Percentiles rank a stretch among this genome's conserved stretches.
Evolutionary conservation across 2,797 vertebrate species (phyloP).

Genomic region (Pygocentrus nattereri): DNA sequence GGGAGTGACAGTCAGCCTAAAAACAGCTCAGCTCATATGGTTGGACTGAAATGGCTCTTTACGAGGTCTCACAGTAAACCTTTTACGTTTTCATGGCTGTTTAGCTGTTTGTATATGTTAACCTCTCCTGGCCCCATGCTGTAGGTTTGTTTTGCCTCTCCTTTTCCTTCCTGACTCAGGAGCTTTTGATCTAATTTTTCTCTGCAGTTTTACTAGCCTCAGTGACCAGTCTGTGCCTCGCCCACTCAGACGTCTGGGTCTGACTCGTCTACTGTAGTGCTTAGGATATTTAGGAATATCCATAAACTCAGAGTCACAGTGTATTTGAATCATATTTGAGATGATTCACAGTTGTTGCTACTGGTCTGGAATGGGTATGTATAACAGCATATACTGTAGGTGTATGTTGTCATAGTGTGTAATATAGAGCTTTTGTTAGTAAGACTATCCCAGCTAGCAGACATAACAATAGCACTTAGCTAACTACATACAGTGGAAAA

Average conservation of each 20-base stretch:
- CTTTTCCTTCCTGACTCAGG: constrained; percentile 68
- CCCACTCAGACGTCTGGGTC: constrained; percentile 12
- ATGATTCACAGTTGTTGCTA: no score
- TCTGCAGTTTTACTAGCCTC: neutral
- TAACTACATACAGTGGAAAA: no score
- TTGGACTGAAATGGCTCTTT: neutral
- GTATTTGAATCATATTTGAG: no score
- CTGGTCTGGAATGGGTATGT: no score
- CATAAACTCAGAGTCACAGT: neutral
- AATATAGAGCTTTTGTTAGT: no score
- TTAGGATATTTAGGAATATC: neutral
- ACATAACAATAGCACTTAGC: no score
- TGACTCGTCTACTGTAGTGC: neutral
- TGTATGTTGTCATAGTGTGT: no score
- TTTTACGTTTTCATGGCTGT: constrained; percentile 7
- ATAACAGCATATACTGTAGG: no score
- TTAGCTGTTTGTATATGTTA: constrained; percentile 3
- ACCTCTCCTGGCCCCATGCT: neutral
- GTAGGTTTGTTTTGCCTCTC: constrained; percentile 52
- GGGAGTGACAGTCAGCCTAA: no score
- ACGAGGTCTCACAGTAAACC: neutral
- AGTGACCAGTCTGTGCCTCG: constrained; percentile 39
- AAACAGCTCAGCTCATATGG: neutral
- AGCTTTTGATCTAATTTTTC: constrained; percentile 45
- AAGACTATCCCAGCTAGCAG: no score